These are phyloP conservation scores for Notiomystis cincta DNA, from an alignment of 2,113 vertebrate genomes.

Conservation along the genomic window DNA sequence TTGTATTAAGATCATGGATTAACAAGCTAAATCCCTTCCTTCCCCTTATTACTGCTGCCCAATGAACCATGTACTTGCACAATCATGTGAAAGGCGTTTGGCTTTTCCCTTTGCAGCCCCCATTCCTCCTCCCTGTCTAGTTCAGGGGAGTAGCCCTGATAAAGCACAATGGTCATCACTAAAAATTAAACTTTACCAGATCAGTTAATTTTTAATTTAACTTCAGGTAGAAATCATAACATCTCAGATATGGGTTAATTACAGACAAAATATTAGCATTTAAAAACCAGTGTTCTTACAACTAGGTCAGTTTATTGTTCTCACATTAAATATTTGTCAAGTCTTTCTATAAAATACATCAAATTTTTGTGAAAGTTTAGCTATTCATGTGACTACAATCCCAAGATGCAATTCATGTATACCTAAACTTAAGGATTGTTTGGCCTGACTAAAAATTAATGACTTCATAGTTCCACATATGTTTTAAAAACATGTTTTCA, in stretches of 20 bases:
- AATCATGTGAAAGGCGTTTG: background rate
- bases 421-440: background rate
- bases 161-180: background rate
- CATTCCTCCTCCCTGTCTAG: background rate
- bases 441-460: background rate
- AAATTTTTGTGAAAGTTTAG: background rate
- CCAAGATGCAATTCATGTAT: background rate
- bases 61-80: background rate
- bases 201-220: background rate
- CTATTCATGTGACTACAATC: background rate
- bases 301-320: background rate
- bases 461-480: background rate
- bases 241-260: background rate
- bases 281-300: background rate
- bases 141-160: background rate
- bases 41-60: constrained; percentile 36
- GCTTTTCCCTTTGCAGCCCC: background rate
- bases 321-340: background rate
- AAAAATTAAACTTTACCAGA: background rate
- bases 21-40: constrained; percentile 54
- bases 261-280: background rate
- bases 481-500: background rate
- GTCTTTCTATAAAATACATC: background rate
- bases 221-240: background rate
- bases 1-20: constrained; percentile 18